Evolutionary conservation across 2,797 vertebrate species (phyloP), one percentile per base, ranked within the genome.

Genomic region (Tenualosa ilisha): DNA sequence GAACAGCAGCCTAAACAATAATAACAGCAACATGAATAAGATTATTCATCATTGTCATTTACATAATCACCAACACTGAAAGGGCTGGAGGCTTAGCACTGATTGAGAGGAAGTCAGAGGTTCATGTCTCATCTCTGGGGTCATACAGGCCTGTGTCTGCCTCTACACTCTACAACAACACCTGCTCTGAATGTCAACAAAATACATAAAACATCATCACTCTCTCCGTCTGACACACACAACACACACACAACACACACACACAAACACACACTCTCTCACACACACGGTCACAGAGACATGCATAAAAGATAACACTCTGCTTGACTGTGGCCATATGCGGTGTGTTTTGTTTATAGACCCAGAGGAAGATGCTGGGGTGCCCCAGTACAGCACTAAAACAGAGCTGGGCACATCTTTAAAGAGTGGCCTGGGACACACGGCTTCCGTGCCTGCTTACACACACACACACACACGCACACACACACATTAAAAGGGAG

Each of bases 361-460:
- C 81, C 89, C 87, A 89, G 88, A 90, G 83, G 84, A 88, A 84
- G 85, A 83, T 56, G 81, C 40, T 53, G 81, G 61, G 84, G 79
- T 85, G 89, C 82, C 83, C 56, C 82, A 37, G 72, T 61, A 83
- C 75, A 82, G 85, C 83, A 91, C 89, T 87, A 86, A 91, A 89
- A 88, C 82, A 86, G 87, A 83, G 86, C 92, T 89, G 91, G 90
- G 91, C 91, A 56, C 54, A 20, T 3, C 63, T 65, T 63, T 65
- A 26, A 65, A 65, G 63, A 65, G 63, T 12, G 63, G n/a, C 63
- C 63, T 12, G 63, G 63, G 63, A 65, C 63, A 24, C 31, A 72
- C 37, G 20, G 26, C 37, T 6, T 6, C 31, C 20, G 20, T 5
- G 54, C 20, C 54, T 22, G 54, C 54, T 6, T 8, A 56, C 20